Percentiles rank a stretch among this genome's conserved stretches.
Evolutionary conservation across 2,888 invertebrate genomes (phyloP).

Genomic region (Allophyes oxyacanthae): DNA sequence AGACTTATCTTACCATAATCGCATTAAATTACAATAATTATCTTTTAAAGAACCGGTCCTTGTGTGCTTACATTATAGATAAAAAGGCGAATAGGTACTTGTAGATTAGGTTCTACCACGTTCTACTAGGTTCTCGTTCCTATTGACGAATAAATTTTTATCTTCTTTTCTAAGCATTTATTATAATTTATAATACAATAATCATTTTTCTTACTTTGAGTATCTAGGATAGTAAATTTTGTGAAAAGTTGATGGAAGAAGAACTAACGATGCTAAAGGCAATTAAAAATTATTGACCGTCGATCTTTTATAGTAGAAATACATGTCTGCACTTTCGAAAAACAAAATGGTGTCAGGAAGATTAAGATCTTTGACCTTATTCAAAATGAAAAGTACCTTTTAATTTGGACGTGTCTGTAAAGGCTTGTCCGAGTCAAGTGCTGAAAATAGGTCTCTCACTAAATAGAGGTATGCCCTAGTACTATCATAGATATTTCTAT

Average conservation of each 20-base stretch:
- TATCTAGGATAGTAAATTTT: constrained; percentile 8
- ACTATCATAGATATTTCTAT: no score
- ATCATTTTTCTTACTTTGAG: constrained; percentile 19
- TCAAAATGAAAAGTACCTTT: background rate
- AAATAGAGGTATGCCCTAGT: no score
- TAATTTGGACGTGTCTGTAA: no score
- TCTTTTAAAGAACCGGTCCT: constrained; percentile 15
- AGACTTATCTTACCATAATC: constrained; percentile 18
- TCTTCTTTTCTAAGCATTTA: constrained; percentile 5
- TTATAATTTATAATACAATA: constrained; percentile 10
- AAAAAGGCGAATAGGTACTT: constrained; percentile 12
- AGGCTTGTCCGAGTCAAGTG: no score
- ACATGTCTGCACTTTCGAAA: constrained; percentile 18
- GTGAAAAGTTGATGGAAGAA: background rate
- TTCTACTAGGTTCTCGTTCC: no score
- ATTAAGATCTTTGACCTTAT: constrained; percentile 23
- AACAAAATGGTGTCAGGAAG: constrained; percentile 15
- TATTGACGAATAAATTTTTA: constrained; percentile 13
- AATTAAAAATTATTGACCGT: no score
- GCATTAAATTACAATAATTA: constrained; percentile 15
- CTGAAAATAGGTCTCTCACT: no score
- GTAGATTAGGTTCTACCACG: constrained; percentile 20
- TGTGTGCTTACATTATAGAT: constrained; percentile 12
- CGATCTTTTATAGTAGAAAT: no score
- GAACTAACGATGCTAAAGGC: no score